These are phyloP conservation scores for Procapra przewalskii DNA, from an alignment of 2,113 vertebrate species.

Conservation along the genomic window DNA sequence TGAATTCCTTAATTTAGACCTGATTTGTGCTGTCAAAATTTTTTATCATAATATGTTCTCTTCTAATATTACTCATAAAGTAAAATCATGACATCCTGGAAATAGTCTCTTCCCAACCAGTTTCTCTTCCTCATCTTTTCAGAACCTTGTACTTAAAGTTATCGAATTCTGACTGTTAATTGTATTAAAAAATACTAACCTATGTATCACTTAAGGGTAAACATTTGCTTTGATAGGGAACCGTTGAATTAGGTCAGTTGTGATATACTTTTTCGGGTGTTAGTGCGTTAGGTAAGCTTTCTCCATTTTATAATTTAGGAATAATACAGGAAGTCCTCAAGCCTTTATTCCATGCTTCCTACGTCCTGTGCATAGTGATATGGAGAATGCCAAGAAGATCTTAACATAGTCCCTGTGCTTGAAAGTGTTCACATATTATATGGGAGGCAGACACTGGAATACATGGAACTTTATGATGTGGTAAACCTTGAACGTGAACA, in stretches of 20 bases:
- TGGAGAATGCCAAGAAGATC: neutral
- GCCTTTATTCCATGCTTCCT: neutral
- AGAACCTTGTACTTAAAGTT: neutral
- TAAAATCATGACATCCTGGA: neutral
- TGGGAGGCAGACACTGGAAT: neutral
- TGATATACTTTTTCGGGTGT: neutral
- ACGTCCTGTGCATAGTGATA: neutral
- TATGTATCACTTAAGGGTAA: neutral
- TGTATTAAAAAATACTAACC: neutral
- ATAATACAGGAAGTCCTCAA: neutral
- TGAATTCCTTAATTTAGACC: conserved; percentile 3
- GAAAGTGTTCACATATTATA: neutral
- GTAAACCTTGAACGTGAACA: neutral
- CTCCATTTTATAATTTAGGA: neutral
- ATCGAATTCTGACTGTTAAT: neutral
- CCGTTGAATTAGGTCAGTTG: neutral
- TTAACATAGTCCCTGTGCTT: neutral
- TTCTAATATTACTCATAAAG: conserved; percentile 42
- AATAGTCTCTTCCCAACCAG: neutral
- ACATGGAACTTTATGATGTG: neutral
- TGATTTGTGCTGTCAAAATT: conserved; percentile 22
- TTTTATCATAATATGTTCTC: conserved; percentile 7
- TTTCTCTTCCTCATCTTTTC: neutral
- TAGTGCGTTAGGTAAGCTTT: neutral
- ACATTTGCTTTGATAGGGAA: neutral